A percentile compares a stretch with the other conserved stretches of the same genome.
Evolutionary conservation across 2,113 vertebrate species (phyloP).

Genomic region (Formicarius rufipectus): DNA sequence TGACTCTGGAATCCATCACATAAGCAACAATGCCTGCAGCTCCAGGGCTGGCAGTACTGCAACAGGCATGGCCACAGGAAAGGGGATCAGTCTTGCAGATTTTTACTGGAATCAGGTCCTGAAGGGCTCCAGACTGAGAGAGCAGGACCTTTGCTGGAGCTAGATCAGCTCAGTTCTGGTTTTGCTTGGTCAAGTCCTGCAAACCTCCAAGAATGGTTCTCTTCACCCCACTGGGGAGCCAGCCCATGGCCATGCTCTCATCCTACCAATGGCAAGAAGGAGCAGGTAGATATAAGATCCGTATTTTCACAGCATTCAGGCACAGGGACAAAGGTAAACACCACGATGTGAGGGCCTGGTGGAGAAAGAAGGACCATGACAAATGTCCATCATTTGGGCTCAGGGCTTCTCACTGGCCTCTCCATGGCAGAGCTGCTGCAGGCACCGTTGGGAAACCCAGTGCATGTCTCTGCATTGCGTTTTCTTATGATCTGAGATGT

Average conservation of each 20-base stretch:
- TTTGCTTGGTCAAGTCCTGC: not conserved
- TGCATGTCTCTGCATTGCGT: not conserved
- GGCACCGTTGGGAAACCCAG: not conserved
- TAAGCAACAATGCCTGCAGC: not conserved
- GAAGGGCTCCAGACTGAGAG: not conserved
- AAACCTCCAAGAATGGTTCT: not conserved
- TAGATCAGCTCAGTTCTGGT: not conserved
- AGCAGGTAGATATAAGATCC: not conserved
- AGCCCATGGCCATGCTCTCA: no score
- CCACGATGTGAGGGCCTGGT: rapidly evolving
- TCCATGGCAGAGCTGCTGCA: not conserved
- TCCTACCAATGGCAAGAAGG: not conserved
- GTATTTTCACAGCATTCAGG: rapidly evolving
- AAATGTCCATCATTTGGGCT: no score
- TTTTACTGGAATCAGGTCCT: not conserved
- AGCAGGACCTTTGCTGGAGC: not conserved
- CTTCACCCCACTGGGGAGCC: not conserved
- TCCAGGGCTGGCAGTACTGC: not conserved
- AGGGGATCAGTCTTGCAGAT: not conserved
- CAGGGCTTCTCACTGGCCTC: rapidly evolving
- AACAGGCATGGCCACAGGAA: not conserved
- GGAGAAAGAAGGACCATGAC: not conserved
- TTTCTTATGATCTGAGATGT: not conserved
- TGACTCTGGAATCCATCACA: not conserved
- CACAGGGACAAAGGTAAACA: rapidly evolving